Base-by-base conservation (phyloP, 2,797 vertebrate species). In the Microcaecilia unicolor region DNA sequence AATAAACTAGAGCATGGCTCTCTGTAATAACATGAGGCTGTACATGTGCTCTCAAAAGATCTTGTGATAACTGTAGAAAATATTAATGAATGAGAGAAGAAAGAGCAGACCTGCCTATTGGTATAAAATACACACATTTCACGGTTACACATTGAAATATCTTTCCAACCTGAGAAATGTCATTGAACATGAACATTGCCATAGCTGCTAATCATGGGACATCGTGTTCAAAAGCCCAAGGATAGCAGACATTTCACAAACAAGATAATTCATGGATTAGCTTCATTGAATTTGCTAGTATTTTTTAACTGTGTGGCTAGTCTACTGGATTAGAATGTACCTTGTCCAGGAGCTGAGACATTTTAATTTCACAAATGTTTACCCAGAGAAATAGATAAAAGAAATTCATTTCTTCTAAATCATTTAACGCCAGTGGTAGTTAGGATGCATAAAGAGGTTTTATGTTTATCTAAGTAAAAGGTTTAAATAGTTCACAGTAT, bases 361-460 rank as follows among this genome's bases (percentile, higher is more conserved):
- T 14, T 20, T 29, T 18, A 22, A 28, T 30, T 12, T 30, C 18
- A 30, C 26, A 14, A 26, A 20, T 12, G 15, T 23, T 35, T 18
- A 15, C 17, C 13, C 10, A 12, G 21, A 35, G 15, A 28, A 34
- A 18, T 17, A 42, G 13, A 5, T 20, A 10, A 12, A 55, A 44
- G 49, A 44, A 54, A 38, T 34, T 40, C 41, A 51, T 48, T 58
- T 60, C 55, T 67, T 58, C 68, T 58, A 55, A 54, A 54, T 15
- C 27, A 40, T 59, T 72, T 56, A 61, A 63, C 73, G 61, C 55
- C 27, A 60, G 37, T 22, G 58, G 40, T 53, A 55, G 48, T 63
- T 70, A 61, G 67, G 50, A 72, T 54, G 34, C 41, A 70, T 75
- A 70, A 70, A 66, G 36, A 66, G 36, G 62, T 55, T 44, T 62